Percentiles rank a stretch among this genome's conserved stretches.
These are phyloP conservation scores for Epistrophella euchroma DNA, from an alignment of 2,888 invertebrate genomes.

Conservation along the genomic window DNA sequence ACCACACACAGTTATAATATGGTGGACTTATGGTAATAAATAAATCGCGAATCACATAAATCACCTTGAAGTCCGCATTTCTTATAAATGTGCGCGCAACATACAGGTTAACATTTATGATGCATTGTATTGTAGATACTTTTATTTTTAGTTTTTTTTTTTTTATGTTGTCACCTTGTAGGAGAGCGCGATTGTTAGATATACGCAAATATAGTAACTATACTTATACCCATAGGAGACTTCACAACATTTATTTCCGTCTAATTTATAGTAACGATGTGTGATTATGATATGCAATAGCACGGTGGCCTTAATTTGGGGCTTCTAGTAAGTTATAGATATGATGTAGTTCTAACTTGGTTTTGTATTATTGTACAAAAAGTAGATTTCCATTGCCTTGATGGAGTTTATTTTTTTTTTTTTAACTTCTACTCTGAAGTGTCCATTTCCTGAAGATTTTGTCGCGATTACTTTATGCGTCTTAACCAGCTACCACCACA, in stretches of 20 bases:
- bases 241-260: slow-evolving; percentile 32
- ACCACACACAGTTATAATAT: slow-evolving; percentile 36
- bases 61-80: slow-evolving; percentile 81
- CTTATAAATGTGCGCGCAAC: slow-evolving; percentile 74
- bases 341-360: slow-evolving; percentile 13
- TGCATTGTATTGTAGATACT: slow-evolving; percentile 67
- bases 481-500: slow-evolving; percentile 61
- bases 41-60: slow-evolving; percentile 82
- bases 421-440: slow-evolving; percentile 32
- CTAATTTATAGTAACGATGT: slow-evolving; percentile 18
- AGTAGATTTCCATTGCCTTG: slow-evolving; percentile 35
- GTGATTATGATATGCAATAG: slow-evolving; percentile 57
- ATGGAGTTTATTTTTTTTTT: slow-evolving; percentile 3
- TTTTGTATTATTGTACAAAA: slow-evolving; percentile 44
- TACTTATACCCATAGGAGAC: background rate
- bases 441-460: slow-evolving; percentile 73
- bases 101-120: slow-evolving; percentile 76
- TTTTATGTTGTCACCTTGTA: slow-evolving; percentile 60
- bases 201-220: slow-evolving; percentile 36
- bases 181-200: slow-evolving; percentile 45
- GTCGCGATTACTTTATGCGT: slow-evolving; percentile 57
- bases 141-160: slow-evolving; percentile 37
- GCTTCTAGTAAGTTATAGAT: too few relatives aligned
- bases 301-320: slow-evolving; percentile 69
- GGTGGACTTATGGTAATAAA: slow-evolving; percentile 80